A percentile compares a stretch with the other conserved stretches of the same genome.
Evolutionary conservation across 2,797 vertebrate genomes (phyloP).

Genomic region (Periophthalmus magnuspinnatus): DNA sequence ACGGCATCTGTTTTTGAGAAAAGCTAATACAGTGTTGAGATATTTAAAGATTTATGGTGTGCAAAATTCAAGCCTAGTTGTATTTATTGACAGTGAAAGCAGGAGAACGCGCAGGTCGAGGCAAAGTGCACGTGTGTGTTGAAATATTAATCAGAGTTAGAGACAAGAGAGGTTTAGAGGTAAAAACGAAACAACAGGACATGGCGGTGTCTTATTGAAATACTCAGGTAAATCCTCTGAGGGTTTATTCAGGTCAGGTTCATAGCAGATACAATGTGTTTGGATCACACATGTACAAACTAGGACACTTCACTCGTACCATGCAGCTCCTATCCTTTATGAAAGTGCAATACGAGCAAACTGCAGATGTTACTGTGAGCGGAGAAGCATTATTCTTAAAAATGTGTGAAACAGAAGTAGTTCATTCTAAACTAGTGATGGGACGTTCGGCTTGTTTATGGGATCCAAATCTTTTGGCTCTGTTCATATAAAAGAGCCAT

Average conservation of each 20-base stretch:
- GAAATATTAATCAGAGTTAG: slow-evolving; percentile 4
- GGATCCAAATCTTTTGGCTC: no score
- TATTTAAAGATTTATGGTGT: background rate
- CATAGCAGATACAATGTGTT: background rate
- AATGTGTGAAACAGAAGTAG: no score
- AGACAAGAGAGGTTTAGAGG: background rate
- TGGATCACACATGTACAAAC: slow-evolving; percentile 1
- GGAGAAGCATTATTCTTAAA: background rate
- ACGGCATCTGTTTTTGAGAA: background rate
- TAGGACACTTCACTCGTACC: background rate
- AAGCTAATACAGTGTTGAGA: background rate
- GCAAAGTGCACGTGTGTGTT: background rate
- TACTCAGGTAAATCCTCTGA: background rate
- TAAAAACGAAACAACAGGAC: slow-evolving; percentile 1
- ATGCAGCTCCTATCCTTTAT: background rate
- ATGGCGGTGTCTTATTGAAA: background rate
- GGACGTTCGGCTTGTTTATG: no score
- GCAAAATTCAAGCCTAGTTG: background rate
- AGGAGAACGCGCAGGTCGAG: background rate
- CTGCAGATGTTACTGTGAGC: background rate
- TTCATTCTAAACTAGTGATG: no score
- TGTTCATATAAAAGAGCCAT: no score
- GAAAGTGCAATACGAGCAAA: background rate
- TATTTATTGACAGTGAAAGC: slow-evolving; percentile 7
- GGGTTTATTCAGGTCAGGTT: background rate